phyloP scores from a whole-genome alignment of 2,888 invertebrate species.

The Meandrusa payeni region DNA sequence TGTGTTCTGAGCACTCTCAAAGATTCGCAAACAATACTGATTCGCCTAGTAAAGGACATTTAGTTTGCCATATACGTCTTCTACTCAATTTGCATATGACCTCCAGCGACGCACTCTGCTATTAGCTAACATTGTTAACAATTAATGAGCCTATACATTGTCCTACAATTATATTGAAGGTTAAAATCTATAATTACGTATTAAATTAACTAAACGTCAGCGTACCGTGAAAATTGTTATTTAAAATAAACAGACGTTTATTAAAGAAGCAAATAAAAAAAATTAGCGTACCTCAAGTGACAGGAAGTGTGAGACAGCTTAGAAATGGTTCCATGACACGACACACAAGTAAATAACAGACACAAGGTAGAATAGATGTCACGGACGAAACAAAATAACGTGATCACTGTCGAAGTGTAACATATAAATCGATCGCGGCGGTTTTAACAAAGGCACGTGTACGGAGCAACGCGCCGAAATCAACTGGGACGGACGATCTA shows the following conservation, averaged over 20 bases:
- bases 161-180: constrained; percentile 18
- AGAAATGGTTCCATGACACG: constrained; percentile 18
- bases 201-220: neutral
- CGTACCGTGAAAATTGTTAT: neutral
- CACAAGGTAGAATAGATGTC: constrained; percentile 23
- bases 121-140: constrained; percentile 16
- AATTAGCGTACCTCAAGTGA: constrained; percentile 15
- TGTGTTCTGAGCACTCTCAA: neutral
- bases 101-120: constrained; percentile 13
- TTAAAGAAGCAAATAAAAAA: too few species aligned
- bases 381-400: constrained; percentile 16
- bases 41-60: constrained; percentile 16
- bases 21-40: constrained; percentile 10
- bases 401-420: constrained; percentile 17
- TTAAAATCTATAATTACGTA: constrained; percentile 9
- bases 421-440: constrained; percentile 23
- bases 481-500: constrained; percentile 77
- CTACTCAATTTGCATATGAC: constrained; percentile 19
- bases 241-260: too few species aligned
- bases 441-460: constrained; percentile 49
- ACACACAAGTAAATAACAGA: constrained; percentile 15
- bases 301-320: neutral
- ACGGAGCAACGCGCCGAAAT: constrained; percentile 74
- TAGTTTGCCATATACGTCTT: constrained; percentile 15
- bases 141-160: constrained; percentile 17